These are phyloP conservation scores for Fistularia tabacaria DNA, from an alignment of 2,797 vertebrate species.

Conservation along the genomic window DNA sequence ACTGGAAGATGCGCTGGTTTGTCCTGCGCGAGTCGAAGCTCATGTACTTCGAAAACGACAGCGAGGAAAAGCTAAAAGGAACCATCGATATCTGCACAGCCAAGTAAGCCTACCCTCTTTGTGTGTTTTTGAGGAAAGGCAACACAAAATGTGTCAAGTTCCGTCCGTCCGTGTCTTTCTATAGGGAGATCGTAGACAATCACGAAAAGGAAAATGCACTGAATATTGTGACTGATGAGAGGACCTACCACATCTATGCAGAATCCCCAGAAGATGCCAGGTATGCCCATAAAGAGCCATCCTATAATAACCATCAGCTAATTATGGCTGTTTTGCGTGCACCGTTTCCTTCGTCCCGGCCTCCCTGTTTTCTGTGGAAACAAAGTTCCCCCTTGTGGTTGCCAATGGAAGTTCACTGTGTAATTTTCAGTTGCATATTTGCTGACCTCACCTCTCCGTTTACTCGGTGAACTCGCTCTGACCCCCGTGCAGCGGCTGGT, in stretches of 20 bases:
- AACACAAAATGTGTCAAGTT: neutral
- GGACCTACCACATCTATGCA: conserved; percentile 90
- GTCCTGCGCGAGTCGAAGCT: conserved; percentile 86
- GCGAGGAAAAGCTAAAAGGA: conserved; percentile 87
- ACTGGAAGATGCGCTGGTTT: conserved; percentile 96
- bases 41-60: conserved; percentile 91
- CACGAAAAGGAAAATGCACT: conserved; percentile 93
- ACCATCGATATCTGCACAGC: conserved; percentile 83
- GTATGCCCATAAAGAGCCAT: conserved; percentile 53
- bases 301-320: too few relatives aligned
- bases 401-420: conserved; percentile 34
- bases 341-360: neutral
- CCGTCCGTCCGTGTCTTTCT: neutral
- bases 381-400: conserved; percentile 66
- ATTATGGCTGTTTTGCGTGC: too few relatives aligned
- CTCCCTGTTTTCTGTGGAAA: conserved; percentile 29
- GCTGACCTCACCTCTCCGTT: conserved; percentile 42
- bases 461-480: conserved; percentile 46
- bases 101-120: conserved; percentile 73
- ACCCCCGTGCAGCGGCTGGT: conserved; percentile 78
- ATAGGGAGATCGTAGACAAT: conserved; percentile 90
- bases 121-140: neutral
- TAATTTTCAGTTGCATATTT: conserved; percentile 37
- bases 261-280: conserved; percentile 92
- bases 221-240: conserved; percentile 87